Percentiles rank a stretch among this genome's conserved stretches.
Conservation (phyloP, 2,888 invertebrate genomes). For the Sesamia inferens region DNA sequence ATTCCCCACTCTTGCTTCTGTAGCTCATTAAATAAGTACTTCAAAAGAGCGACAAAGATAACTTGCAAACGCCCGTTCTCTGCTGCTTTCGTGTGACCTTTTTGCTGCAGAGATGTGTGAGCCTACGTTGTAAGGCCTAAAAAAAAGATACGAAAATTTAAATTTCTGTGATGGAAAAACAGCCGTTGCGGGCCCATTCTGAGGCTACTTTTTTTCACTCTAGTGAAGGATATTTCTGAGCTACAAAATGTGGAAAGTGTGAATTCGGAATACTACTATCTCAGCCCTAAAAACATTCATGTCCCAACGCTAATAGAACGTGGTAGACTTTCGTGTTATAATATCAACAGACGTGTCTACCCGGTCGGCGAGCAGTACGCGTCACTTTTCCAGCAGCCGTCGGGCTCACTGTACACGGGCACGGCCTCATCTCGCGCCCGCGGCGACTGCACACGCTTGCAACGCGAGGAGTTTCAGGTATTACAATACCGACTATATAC, state of each 20-base stretch:
- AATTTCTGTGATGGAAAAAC: not conserved
- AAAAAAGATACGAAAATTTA: not conserved
- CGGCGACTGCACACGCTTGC: slow-evolving; percentile 92
- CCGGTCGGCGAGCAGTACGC: slow-evolving; percentile 93
- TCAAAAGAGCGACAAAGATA: not conserved
- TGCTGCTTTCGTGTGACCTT: not conserved
- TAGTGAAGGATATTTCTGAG: slow-evolving; percentile 10
- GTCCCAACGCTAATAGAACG: not conserved
- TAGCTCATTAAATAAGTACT: not conserved
- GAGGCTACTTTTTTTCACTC: not conserved
- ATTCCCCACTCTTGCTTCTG: not conserved
- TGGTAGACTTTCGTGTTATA: slow-evolving; percentile 15
- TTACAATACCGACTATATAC: not conserved
- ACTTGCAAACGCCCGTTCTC: not conserved
- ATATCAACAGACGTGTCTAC: slow-evolving; percentile 90
- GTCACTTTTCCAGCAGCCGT: slow-evolving; percentile 93
- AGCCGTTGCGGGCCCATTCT: not conserved
- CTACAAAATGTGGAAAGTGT: not conserved
- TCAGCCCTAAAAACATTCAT: not conserved
- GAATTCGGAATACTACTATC: not conserved
- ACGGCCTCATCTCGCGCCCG: slow-evolving; percentile 94
- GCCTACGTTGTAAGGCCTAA: not conserved
- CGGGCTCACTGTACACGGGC: slow-evolving; percentile 92
- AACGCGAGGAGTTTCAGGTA: slow-evolving; percentile 92
- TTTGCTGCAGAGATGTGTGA: too few relatives aligned